Percentiles rank a stretch among this genome's conserved stretches.
These are phyloP conservation scores for Dermatemys mawii DNA, from an alignment of 2,113 vertebrate species.

Conservation along the genomic window DNA sequence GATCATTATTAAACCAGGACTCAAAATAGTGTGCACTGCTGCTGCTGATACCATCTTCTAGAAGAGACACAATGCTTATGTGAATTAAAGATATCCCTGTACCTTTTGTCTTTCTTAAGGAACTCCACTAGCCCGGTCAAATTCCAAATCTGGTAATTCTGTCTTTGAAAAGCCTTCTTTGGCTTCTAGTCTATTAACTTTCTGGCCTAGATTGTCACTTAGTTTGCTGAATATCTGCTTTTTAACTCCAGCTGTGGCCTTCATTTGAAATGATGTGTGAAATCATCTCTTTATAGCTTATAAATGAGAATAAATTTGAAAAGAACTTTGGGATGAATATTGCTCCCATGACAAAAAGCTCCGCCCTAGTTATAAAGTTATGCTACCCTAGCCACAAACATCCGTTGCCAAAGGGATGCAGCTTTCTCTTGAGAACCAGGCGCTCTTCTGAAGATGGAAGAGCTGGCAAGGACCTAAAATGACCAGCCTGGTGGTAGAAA, in stretches of 20 bases:
- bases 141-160: neutral
- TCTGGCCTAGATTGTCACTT: neutral
- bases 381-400: neutral
- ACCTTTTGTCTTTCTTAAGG: neutral
- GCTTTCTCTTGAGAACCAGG: neutral
- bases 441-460: neutral
- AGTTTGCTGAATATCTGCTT: neutral
- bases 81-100: neutral
- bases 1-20: neutral
- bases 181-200: neutral
- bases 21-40: neutral
- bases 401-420: neutral
- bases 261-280: neutral
- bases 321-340: neutral
- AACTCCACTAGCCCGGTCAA: neutral
- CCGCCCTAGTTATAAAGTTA: neutral
- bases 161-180: neutral
- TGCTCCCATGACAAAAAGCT: neutral
- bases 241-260: neutral
- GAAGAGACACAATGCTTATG: neutral
- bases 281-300: neutral
- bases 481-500: neutral
- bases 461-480: neutral
- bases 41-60: neutral
- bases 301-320: neutral